Evolutionary conservation across 2,797 vertebrate genomes (phyloP).

Genomic region (Pampus argenteus): DNA sequence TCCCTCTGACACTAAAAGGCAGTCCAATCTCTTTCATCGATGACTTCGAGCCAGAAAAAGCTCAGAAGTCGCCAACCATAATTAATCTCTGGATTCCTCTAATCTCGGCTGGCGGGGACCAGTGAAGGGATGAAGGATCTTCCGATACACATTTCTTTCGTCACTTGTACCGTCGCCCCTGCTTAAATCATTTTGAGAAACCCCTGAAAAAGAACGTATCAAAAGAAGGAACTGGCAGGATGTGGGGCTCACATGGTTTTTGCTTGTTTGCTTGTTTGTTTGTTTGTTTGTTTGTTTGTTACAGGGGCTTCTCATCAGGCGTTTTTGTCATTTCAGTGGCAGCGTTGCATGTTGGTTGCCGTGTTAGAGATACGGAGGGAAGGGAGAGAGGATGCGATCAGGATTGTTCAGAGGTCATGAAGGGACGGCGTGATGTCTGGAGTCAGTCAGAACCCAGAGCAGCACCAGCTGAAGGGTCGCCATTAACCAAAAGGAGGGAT

Average conservation of each 20-base stretch:
- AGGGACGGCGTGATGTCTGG: conserved; percentile 79
- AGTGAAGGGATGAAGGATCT: conserved; percentile 30
- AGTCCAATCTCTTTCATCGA: conserved; percentile 84
- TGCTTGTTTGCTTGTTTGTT: conserved; percentile 36
- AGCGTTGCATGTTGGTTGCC: conserved; percentile 71
- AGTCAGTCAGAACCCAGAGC: conserved; percentile 91
- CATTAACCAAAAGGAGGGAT: conserved; percentile 88
- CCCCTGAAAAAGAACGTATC: conserved; percentile 54
- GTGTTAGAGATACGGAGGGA: conserved; percentile 40
- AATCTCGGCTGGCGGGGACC: conserved; percentile 54
- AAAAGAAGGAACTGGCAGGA: conserved; percentile 38
- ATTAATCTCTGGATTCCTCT: conserved; percentile 62
- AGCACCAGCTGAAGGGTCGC: conserved; percentile 88
- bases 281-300: conserved; percentile 37
- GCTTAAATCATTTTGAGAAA: conserved; percentile 43
- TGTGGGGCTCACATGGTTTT: conserved; percentile 24
- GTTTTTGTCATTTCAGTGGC: conserved; percentile 58
- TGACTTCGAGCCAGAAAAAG: conserved; percentile 74
- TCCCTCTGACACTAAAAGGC: conserved; percentile 80
- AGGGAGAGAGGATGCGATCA: conserved; percentile 67
- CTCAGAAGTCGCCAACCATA: conserved; percentile 60
- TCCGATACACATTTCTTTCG: conserved; percentile 32
- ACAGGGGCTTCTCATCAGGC: conserved; percentile 31
- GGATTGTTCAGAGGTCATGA: conserved; percentile 88
- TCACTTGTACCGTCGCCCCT: conserved; percentile 14